Evolutionary conservation across 2,888 invertebrate species (phyloP).

Genomic region (Lucinisca nassula): DNA sequence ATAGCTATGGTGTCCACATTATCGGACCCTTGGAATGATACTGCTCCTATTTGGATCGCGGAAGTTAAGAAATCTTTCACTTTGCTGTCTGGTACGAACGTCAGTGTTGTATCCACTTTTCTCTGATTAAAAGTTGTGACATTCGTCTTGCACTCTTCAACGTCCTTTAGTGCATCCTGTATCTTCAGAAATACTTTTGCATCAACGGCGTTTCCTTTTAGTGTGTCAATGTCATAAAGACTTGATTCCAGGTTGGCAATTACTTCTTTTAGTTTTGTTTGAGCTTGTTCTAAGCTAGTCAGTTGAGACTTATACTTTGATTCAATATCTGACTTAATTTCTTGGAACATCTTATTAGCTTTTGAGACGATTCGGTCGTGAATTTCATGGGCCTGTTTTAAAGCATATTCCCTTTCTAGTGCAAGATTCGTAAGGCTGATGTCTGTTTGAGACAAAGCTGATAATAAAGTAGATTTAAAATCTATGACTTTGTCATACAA

Average conservation of each 20-base stretch:
- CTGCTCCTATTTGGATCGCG: not conserved
- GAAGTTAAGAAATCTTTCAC: not conserved
- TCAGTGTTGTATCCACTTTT: not conserved
- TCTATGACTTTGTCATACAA: not conserved
- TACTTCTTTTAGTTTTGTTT: not conserved
- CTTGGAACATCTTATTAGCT: not conserved
- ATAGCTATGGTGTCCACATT: not conserved
- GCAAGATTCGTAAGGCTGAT: not conserved
- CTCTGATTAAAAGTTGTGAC: not conserved
- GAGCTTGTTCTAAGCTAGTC: not conserved
- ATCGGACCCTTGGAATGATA: not conserved
- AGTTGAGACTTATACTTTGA: not conserved
- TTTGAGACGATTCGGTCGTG: not conserved
- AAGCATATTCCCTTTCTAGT: not conserved
- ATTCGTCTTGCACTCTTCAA: not conserved
- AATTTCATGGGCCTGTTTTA: not conserved
- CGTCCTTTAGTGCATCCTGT: not conserved
- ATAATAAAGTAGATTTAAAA: not conserved
- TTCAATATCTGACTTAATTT: not conserved
- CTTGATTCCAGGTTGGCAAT: not conserved
- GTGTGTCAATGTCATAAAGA: not conserved
- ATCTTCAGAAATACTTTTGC: not conserved
- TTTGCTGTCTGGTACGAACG: not conserved
- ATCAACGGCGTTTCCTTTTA: not conserved
- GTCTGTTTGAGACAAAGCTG: not conserved